Evolutionary conservation across 2,888 invertebrate genomes (phyloP).

Genomic region (Dolichomitus sp.): DNA sequence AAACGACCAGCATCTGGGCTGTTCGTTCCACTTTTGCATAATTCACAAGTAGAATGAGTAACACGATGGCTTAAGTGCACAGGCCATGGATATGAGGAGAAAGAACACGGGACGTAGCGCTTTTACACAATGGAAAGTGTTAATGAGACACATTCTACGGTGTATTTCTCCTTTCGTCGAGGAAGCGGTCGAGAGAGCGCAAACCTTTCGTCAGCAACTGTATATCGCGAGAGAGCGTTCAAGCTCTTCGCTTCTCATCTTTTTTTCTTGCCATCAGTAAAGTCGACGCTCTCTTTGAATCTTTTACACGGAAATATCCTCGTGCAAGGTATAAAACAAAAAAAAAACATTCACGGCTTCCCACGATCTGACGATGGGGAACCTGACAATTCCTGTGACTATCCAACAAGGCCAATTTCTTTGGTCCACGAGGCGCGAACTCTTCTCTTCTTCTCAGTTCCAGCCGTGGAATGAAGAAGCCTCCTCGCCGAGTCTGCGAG

Average conservation of each 20-base stretch:
- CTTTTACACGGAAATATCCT: slow-evolving; percentile 11
- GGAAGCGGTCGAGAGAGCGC: slow-evolving; percentile 11
- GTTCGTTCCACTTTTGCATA: slow-evolving; percentile 33
- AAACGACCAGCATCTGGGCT: not conserved
- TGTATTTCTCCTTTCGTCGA: slow-evolving; percentile 11
- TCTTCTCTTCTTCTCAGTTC: not conserved
- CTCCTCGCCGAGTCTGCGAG: not conserved
- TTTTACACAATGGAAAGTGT: slow-evolving; percentile 53
- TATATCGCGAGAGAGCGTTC: slow-evolving; percentile 2
- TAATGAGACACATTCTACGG: slow-evolving; percentile 57
- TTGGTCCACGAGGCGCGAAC: slow-evolving; percentile 1
- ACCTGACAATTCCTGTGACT: not conserved
- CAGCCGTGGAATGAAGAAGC: slow-evolving; percentile 1
- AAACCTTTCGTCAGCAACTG: slow-evolving; percentile 1
- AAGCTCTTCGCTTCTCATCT: slow-evolving; percentile 46
- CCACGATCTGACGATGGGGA: slow-evolving; percentile 7
- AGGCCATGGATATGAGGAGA: not conserved
- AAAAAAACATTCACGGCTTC: not conserved
- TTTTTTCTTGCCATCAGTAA: slow-evolving; percentile 44
- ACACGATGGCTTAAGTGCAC: slow-evolving; percentile 19
- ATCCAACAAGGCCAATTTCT: slow-evolving; percentile 19
- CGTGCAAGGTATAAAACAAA: not conserved
- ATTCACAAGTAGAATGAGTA: slow-evolving; percentile 35
- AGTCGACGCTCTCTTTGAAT: not conserved
- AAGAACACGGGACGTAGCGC: slow-evolving; percentile 7